Evolutionary conservation across 1,140 invertebrate species (phyloP).

Genomic region (Cryptotermes secundus): DNA sequence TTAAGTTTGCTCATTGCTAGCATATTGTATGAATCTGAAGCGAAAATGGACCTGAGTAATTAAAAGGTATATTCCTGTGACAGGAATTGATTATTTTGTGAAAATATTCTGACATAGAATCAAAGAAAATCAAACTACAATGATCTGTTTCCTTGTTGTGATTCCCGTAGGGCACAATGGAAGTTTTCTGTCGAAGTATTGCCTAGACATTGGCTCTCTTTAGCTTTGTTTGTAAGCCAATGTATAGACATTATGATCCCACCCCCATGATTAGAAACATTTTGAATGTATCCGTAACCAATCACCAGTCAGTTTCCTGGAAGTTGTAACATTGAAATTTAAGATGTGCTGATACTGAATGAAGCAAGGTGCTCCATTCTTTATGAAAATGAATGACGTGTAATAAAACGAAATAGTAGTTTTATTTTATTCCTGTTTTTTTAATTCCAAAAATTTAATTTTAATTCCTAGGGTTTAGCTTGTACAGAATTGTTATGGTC

Average conservation of each 20-base stretch:
- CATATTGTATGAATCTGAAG: neutral
- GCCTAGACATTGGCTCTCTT: too few relatives aligned
- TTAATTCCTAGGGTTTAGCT: too few relatives aligned
- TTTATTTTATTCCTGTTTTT: constrained; percentile 3
- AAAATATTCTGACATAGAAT: neutral
- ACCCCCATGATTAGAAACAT: neutral
- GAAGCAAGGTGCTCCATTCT: neutral
- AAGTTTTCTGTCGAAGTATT: too few relatives aligned
- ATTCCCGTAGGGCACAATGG: neutral
- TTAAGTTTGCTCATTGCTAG: neutral
- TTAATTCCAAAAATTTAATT: too few relatives aligned
- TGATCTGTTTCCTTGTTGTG: neutral
- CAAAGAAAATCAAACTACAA: neutral
- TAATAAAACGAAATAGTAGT: neutral
- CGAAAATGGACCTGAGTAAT: neutral
- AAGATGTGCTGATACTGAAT: neutral
- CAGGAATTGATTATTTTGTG: too few relatives aligned
- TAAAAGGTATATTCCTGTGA: too few relatives aligned
- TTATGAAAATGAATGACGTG: neutral
- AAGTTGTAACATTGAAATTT: constrained; percentile 1
- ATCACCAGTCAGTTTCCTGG: neutral
- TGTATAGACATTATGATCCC: too few relatives aligned
- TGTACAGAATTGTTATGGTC: too few relatives aligned
- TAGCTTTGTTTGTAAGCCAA: too few relatives aligned
- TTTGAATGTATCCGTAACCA: neutral